Base-by-base conservation (phyloP, 2,797 vertebrate species). In the Prionace glauca region DNA sequence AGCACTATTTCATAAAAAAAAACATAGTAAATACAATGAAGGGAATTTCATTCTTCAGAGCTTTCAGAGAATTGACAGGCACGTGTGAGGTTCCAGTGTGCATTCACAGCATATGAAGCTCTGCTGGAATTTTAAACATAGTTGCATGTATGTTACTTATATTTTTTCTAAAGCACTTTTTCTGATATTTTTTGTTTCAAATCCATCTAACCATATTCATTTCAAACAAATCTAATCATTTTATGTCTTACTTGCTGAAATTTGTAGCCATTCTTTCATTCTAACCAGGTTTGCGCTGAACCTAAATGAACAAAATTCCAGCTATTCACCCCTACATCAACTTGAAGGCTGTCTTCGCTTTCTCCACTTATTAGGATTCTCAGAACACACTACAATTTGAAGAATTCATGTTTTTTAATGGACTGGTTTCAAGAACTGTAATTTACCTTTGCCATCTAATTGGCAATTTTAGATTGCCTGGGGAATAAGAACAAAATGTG, bases 401-500 rank as follows among this genome's bases (percentile, higher is more conserved):
- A 60, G 62, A 91, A 62, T 91, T 91, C 88, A 91, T 91, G 88
- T 91, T 91, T 91, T 91, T 91, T 91, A 91, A 91, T 91, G 72
- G 29, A 77, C 45, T 95, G 29, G 41, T 77, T 77, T 77, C 26
- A n/a, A 77, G 41, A 77, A 95, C 45, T 77, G 41, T 56, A 77
- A 95, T 77, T 95, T 95, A 95, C 36, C 71, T 95, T 36, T 20
- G 45, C 45, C 93, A 24, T 77, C 71, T 95, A 95, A 95, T 77
- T 95, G 93, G 74, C 71, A 72, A 56, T 95, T 77, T 95, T 56
- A 4, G 71, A 95, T 95, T 95, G 93, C 45, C 93, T 32, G 32
- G 93, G 71, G 93, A 95, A 74, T 50, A 95, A 95, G 45, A 77
- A 32, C 71, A 60, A 95, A 95, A 95, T 77, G 29, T 74, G 71